Percentiles rank a stretch among this genome's conserved stretches.
Evolutionary conservation across 2,113 vertebrate species (phyloP).

Genomic region (Coturnix japonica): DNA sequence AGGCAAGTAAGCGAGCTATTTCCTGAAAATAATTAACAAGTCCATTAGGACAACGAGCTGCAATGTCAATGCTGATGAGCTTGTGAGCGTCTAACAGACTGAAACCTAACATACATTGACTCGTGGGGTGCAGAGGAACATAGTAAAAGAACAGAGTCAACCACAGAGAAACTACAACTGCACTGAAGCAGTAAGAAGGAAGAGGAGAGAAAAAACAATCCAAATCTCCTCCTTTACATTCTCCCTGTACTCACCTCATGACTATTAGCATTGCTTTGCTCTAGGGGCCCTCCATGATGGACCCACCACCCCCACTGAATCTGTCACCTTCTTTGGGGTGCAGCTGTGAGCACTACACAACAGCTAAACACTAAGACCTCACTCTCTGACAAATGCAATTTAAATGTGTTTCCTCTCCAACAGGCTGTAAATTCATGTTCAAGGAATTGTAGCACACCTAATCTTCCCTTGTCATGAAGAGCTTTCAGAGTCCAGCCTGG

Average conservation of each 20-base stretch:
- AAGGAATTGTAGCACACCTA: background rate
- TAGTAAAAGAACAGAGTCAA: background rate
- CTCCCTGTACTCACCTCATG: background rate
- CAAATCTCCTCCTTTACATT: background rate
- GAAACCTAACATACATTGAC: background rate
- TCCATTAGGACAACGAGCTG: background rate
- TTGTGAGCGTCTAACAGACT: background rate
- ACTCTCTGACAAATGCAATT: background rate
- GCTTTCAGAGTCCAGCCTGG: background rate
- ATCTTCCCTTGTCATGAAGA: background rate
- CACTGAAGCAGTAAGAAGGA: accelerated
- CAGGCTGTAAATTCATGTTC: background rate
- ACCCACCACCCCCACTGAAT: background rate
- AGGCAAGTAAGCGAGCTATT: constrained; percentile 94
- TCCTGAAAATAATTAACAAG: constrained; percentile 79
- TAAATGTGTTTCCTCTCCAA: background rate
- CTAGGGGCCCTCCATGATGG: background rate
- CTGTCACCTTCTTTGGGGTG: background rate
- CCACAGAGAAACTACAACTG: background rate
- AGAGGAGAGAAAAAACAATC: background rate
- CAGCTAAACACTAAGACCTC: background rate
- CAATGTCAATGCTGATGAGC: accelerated
- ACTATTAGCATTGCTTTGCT: background rate
- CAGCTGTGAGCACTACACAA: background rate
- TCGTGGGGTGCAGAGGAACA: background rate